Evolutionary conservation across 2,888 invertebrate species (phyloP).

Genomic region (Eretmocerus hayati): DNA sequence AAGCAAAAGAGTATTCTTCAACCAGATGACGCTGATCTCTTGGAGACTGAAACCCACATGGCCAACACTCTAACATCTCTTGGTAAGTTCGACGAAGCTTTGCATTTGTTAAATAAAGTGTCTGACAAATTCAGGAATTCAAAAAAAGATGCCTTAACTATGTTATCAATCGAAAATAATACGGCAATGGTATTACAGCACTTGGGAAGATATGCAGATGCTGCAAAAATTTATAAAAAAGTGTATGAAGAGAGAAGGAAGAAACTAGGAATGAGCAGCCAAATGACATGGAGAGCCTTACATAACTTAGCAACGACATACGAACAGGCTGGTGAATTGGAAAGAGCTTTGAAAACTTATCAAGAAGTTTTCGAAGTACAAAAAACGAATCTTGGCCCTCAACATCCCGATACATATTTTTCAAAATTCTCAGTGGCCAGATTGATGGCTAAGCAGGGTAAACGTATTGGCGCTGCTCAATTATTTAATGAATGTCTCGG

Average conservation of each 20-base stretch:
- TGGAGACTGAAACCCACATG: slow-evolving; percentile 14
- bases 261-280: neutral
- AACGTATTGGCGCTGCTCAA: neutral
- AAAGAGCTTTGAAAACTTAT: neutral
- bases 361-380: slow-evolving; percentile 4
- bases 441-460: neutral
- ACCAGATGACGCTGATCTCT: neutral
- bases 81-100: slow-evolving; percentile 21
- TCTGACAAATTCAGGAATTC: neutral
- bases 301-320: neutral
- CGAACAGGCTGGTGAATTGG: neutral
- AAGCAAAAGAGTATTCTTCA: slow-evolving; percentile 4
- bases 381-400: neutral
- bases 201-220: neutral
- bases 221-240: neutral
- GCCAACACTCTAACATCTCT: slow-evolving; percentile 18
- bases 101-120: slow-evolving; percentile 17
- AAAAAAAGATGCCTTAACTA: too few relatives aligned
- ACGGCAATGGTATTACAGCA: neutral
- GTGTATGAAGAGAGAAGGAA: neutral
- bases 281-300: neutral
- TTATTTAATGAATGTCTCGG: neutral
- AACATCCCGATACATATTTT: slow-evolving; percentile 2
- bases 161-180: slow-evolving; percentile 4
- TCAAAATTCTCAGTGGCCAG: neutral